Conservation (phyloP, 2,888 invertebrate genomes). For the Ophion obscuratus region DNA sequence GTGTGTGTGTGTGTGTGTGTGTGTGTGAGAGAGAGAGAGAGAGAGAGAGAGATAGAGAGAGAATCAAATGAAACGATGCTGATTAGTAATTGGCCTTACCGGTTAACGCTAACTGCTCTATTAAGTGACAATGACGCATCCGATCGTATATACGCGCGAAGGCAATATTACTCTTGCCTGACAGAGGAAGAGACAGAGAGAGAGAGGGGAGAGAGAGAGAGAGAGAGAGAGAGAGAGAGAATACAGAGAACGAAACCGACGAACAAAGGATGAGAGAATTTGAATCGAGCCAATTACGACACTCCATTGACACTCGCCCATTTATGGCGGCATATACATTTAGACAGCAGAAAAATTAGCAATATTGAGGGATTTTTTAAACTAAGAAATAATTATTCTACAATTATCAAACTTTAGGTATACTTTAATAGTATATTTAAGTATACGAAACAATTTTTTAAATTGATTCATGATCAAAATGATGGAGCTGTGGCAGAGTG, state of each 20-base stretch:
- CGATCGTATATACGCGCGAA: conserved; percentile 69
- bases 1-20: background rate
- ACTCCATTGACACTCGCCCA: conserved; percentile 62
- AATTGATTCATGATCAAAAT: too few species aligned
- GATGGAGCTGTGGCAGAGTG: too few species aligned
- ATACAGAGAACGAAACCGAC: conserved; percentile 20
- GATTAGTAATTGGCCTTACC: conserved; percentile 72
- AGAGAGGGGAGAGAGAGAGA: conserved; percentile 15
- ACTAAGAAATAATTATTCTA: too few species aligned
- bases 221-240: conserved; percentile 32
- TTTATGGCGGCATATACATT: background rate
- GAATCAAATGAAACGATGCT: conserved; percentile 36
- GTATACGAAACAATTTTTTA: too few species aligned
- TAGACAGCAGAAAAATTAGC: too few species aligned
- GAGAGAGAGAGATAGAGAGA: conserved; percentile 33
- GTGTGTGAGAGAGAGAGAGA: conserved; percentile 19
- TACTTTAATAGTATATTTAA: too few species aligned
- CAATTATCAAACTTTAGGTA: too few species aligned
- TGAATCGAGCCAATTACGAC: conserved; percentile 69
- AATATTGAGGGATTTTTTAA: too few species aligned
- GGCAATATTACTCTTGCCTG: conserved; percentile 50
- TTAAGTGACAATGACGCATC: conserved; percentile 70
- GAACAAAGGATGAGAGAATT: conserved; percentile 58
- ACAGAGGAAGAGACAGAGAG: conserved; percentile 27
- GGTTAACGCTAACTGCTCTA: conserved; percentile 73